These are phyloP conservation scores for Dipodomys spectabilis DNA, from an alignment of 2,113 vertebrate species.

Conservation along the genomic window DNA sequence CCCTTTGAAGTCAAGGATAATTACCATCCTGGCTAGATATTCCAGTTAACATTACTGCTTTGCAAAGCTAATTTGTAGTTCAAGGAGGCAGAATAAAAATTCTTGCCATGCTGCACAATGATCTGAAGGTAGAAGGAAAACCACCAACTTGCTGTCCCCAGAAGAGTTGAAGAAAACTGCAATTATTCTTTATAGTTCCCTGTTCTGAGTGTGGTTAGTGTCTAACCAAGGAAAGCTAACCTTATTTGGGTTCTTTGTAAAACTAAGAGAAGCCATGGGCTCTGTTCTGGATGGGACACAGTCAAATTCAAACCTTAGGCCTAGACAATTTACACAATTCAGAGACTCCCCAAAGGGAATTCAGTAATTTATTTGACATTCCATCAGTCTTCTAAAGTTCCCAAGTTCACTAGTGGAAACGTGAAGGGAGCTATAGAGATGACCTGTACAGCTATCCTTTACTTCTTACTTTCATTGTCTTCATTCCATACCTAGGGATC, in stretches of 20 bases:
- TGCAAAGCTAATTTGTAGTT: conserved; percentile 51
- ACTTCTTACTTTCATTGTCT: background rate
- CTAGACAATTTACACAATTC: background rate
- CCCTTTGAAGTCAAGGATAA: conserved; percentile 40
- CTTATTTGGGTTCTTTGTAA: background rate
- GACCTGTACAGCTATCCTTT: background rate
- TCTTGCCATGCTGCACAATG: background rate
- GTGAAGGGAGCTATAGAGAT: background rate
- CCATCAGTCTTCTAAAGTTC: background rate
- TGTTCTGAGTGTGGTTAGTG: background rate
- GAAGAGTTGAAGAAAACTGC: background rate
- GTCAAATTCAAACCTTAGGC: background rate
- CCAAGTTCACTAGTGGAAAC: background rate
- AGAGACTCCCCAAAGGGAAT: background rate
- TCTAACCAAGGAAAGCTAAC: background rate
- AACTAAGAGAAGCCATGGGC: background rate
- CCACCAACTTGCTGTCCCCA: background rate
- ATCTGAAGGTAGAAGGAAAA: conserved; percentile 10
- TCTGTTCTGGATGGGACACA: background rate
- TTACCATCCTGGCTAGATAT: conserved; percentile 47
- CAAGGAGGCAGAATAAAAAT: conserved; percentile 32
- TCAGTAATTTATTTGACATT: background rate
- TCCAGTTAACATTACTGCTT: conserved; percentile 34
- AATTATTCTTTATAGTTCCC: background rate
- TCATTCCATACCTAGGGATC: background rate